Base-by-base conservation (phyloP, 1,140 invertebrate genomes). In the Daktulosphaira vitifoliae region DNA sequence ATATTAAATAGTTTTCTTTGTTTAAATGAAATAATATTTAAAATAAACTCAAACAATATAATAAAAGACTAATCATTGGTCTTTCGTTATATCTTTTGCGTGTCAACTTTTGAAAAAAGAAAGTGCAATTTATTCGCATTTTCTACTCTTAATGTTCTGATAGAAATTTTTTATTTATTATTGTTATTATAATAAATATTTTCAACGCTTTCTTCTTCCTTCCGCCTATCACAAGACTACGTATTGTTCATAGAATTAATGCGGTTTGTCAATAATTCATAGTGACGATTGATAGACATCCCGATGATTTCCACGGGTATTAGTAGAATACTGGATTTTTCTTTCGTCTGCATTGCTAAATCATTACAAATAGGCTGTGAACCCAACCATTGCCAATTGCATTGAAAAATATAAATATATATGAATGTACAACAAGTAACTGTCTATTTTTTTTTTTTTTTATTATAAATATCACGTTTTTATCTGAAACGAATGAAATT, bases 261-360 rank as follows among this genome's bases (percentile, higher is more conserved):
- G 56, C 44, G 44, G 56, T 62, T 62, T 48, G 44, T 62, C 56
- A 62, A 62, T 62, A 48, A 42, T 46, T 20, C 9, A 9, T 20
- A 25, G 9, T 2, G 25, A 62, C 56, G 29, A 48, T 62, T 16
- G 42, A 13, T 48, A 62, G 25, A 62, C 46, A 46, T 62, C 56
- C 56, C 46, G 56, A 62, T 62, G 56, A 48, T 62, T 48, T 46
- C 20, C 42, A 62, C 46, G 15, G 46, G 46, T 62, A 46, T 46
- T 48, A 62, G 56, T 62, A 39, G 42, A 48, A 62, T 25, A 23
- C 42, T 16, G 22, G 42, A 44, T 20, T 59, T 59, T 59, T 59
- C 54, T 11, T 59, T 46, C 20, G n/a, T 44, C 23, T 59, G 42
- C 29, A 11, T 33, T 59, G 39, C n/a, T 25, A 59, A 44, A 59